phyloP scores from a whole-genome alignment of 2,888 invertebrate species.

The Phasia obesa region DNA sequence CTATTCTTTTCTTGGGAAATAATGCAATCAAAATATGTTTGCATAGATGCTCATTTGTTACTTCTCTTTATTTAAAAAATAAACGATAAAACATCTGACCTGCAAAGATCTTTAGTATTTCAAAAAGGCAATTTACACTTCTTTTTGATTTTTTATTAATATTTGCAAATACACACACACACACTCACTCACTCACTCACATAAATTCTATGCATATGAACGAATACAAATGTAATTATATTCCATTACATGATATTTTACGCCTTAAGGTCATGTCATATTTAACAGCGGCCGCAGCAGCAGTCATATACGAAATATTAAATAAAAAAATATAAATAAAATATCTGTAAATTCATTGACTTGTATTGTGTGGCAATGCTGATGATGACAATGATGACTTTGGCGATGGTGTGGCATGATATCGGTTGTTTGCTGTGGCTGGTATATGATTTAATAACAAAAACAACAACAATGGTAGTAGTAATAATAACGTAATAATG shows the following conservation, averaged over 20 bases:
- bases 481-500: conserved; percentile 27
- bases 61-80: no score
- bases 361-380: conserved; percentile 55
- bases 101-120: no score
- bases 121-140: not conserved
- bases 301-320: conserved; percentile 44
- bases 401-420: conserved; percentile 57
- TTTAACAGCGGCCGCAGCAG: conserved; percentile 72
- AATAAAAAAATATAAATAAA: conserved; percentile 23
- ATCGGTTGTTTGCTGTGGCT: conserved; percentile 13
- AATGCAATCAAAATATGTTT: no score
- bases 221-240: conserved; percentile 79
- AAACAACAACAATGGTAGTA: conserved; percentile 32
- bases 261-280: conserved; percentile 77
- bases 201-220: conserved; percentile 47
- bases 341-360: conserved; percentile 32
- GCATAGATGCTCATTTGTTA: no score
- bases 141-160: not conserved
- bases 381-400: conserved; percentile 58
- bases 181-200: not conserved
- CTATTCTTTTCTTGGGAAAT: no score
- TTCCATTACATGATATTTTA: conserved; percentile 78
- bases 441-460: conserved; percentile 62
- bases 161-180: conserved; percentile 32
- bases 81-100: no score